Base-by-base conservation (phyloP, 1,140 invertebrate species). In the Cheumatopsyche charites region DNA sequence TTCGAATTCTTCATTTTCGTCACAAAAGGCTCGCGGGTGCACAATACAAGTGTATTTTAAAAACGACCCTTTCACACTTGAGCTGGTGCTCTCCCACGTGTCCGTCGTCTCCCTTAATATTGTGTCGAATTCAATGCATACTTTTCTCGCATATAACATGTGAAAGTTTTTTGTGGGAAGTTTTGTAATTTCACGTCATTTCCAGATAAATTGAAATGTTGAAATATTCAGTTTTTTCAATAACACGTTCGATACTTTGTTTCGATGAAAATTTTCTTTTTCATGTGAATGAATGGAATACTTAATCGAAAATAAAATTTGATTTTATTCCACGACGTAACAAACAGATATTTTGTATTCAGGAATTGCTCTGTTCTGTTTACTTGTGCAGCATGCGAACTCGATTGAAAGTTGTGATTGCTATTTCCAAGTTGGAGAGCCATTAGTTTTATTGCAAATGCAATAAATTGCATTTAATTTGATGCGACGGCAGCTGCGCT, bases 391-490 rank as follows among this genome's bases (percentile, higher is more conserved):
- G 23, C 55, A 9, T 36, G 29, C 29, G 29, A 9, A 58, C 19
- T 52, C 55, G 21, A 58, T 58, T n/a, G 55, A 58, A 58, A 58
- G 47, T 52, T 52, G 47, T 52, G 47, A 58, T 58, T 26, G 19
- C 55, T 26, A 26, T 26, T 58, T 25, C 23, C 19, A 26, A 58
- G 55, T 58, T 58, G 55, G 55, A 58, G 55, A 58, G 23, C 55
- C 55, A 58, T 58, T 26, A 42, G 62, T 63, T 45, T 63, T 63
- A 63, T n/a, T 63, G 62, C 42, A 42, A 15, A 45, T 63, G 29
- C 42, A 63, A 45, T 45, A 63, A 63, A 63, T 63, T 63, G 26
- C 62, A 63, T 9, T 41, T 63, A 63, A 63, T 63, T 63, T 63
- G 62, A 63, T 63, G 62, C 29, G 62, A 63, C 62, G 19, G 62